phyloP scores from a whole-genome alignment of 2,888 invertebrate species.

The Diarsia brunnea region DNA sequence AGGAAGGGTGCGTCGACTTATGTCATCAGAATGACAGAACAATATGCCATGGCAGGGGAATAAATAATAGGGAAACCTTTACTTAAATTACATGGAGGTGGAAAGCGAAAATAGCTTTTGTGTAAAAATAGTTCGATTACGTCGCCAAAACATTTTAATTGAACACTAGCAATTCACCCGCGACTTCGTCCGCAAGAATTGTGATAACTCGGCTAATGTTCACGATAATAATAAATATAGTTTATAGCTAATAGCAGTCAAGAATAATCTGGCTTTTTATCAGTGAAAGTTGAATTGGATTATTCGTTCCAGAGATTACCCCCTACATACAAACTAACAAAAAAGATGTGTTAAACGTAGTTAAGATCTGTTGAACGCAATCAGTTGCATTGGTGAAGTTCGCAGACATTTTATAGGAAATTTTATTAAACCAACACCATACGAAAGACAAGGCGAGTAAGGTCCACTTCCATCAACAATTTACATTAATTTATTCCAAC shows the following conservation, averaged over 20 bases:
- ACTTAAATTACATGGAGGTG: background rate
- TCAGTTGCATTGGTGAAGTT: background rate
- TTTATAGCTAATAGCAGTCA: too few relatives aligned
- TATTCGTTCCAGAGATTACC: too few relatives aligned
- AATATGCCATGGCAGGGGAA: constrained; percentile 2
- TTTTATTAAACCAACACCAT: background rate
- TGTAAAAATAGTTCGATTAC: background rate
- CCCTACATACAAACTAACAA: background rate
- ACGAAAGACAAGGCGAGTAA: too few relatives aligned
- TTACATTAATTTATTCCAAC: background rate
- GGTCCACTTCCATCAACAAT: background rate
- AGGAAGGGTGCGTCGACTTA: constrained; percentile 23
- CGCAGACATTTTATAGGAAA: background rate
- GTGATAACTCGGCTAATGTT: too few relatives aligned
- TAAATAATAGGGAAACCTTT: constrained; percentile 24
- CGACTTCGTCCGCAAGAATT: too few relatives aligned
- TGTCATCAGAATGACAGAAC: constrained; percentile 21
- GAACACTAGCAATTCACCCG: too few relatives aligned
- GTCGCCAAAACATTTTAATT: background rate
- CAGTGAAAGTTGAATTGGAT: too few relatives aligned
- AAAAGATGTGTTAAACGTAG: background rate
- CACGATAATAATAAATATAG: too few relatives aligned
- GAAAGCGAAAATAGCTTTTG: background rate
- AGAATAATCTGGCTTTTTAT: too few relatives aligned
- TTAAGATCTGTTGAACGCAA: background rate